phyloP scores from a whole-genome alignment of 2,888 invertebrate species.

The Blomia tropicalis region DNA sequence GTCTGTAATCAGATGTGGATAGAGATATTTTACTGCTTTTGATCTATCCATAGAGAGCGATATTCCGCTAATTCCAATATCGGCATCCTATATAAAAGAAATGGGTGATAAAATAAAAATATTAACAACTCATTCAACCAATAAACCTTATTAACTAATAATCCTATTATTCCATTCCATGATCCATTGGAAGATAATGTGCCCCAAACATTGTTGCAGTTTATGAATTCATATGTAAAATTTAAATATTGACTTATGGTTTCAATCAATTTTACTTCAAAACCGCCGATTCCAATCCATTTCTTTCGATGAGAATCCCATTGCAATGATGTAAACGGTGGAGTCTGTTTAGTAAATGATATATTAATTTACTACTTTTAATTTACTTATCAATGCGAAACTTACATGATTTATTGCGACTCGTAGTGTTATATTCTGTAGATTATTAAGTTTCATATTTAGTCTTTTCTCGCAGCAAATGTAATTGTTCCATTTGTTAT shows the following conservation, averaged over 20 bases:
- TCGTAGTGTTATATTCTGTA: neutral
- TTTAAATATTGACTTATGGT: slow-evolving; percentile 2
- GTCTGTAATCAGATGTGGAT: slow-evolving; percentile 4
- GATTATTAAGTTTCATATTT: neutral
- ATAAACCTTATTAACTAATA: neutral
- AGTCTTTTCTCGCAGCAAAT: too few relatives aligned
- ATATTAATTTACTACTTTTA: neutral
- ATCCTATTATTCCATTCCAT: slow-evolving; percentile 18
- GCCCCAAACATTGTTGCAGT: slow-evolving; percentile 11
- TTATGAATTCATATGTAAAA: slow-evolving; percentile 7
- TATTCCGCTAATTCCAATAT: slow-evolving; percentile 16
- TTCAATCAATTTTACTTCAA: neutral
- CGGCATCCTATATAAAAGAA: neutral
- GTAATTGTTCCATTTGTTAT: too few relatives aligned
- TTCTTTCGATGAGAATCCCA: neutral
- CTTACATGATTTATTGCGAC: slow-evolving; percentile 16
- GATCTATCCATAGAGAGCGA: slow-evolving; percentile 3
- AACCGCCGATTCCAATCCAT: neutral
- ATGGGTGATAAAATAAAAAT: neutral
- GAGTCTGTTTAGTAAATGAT: too few relatives aligned
- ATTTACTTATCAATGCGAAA: neutral
- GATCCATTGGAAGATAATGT: neutral
- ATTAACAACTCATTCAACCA: too few relatives aligned
- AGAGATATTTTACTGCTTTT: neutral
- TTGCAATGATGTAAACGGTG: neutral